Evolutionary conservation across 2,797 vertebrate genomes (phyloP), one percentile per base, ranked within the genome.

Genomic region (Anguilla marmorata): DNA sequence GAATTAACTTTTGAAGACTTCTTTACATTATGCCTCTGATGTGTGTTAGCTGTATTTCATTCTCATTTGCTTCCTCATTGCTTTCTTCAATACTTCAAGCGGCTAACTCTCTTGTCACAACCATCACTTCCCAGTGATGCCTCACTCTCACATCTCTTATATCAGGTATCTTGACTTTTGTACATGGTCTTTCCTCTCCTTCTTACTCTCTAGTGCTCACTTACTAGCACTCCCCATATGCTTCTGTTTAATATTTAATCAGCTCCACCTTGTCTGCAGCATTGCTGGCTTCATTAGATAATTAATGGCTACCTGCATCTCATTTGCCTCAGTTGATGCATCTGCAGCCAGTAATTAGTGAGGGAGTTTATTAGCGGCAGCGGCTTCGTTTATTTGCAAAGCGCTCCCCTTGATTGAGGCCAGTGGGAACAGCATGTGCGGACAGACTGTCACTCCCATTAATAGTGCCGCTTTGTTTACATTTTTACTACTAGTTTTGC

Each of bases 231-330:
- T 95, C 93, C 93, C 96, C 96, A 95, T 96, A 96, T 96, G 96
- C 94, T 94, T 60, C 88, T 94, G 92, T 96, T 97, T 97, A 97
- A 97, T 97, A 96, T 97, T 97, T 97, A 96, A 97, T 96, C 95
- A 96, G 95, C 94, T 95, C 95, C 96, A 95, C 96, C 96, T 96
- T 95, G 94, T 95, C 96, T 94, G 95, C 95, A 95, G 93, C 94
- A 94, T 92, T 94, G 94, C 95, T 94, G 94, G 95, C 95, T 95
- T 96, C 95, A 95, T 96, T 95, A 96, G 96, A 96, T 96, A 96
- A 97, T 97, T 96, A 96, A 96, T 96, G 95, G 94, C 93, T 96
- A 95, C 94, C 93, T 92, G 93, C 3, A 91, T 95, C 92, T 94
- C 94, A 95, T 95, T 96, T 96, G 94, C 95, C 95, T 96, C 94